phyloP scores from a whole-genome alignment of 2,113 vertebrate genomes.

The Mesoclemmys tuberculata region DNA sequence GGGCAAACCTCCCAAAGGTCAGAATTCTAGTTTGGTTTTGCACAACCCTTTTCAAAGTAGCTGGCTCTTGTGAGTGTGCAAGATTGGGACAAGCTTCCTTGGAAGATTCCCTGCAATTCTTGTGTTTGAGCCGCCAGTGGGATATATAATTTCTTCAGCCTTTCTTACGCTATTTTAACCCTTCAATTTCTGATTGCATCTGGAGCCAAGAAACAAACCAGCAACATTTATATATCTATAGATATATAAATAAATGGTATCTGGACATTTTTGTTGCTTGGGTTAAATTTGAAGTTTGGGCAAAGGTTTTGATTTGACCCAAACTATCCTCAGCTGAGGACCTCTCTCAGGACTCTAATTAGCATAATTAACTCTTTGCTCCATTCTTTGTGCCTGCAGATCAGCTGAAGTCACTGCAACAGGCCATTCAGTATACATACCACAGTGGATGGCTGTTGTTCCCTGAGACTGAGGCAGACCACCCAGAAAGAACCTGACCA shows the following conservation, averaged over 20 bases:
- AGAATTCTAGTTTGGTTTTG: constrained; percentile 61
- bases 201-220: constrained; percentile 53
- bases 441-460: neutral
- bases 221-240: constrained; percentile 5
- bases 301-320: neutral
- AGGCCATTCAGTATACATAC: neutral
- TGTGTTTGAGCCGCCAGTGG: constrained; percentile 67
- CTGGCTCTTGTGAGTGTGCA: constrained; percentile 65
- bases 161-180: constrained; percentile 68
- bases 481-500: neutral
- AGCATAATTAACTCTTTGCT: neutral
- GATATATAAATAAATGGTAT: neutral
- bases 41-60: constrained; percentile 60
- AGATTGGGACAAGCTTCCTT: constrained; percentile 65
- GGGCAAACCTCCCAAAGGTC: constrained; percentile 65
- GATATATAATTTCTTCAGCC: constrained; percentile 65
- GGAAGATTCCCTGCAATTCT: constrained; percentile 69
- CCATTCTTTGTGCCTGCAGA: neutral
- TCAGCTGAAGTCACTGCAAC: neutral
- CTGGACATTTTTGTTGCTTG: neutral
- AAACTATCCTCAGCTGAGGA: neutral
- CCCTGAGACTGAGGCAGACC: neutral
- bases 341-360: neutral
- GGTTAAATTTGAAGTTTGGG: constrained; percentile 16
- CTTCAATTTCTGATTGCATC: constrained; percentile 70